These are phyloP conservation scores for Okapia johnstoni DNA, from an alignment of 2,113 vertebrate genomes.

Conservation along the genomic window DNA sequence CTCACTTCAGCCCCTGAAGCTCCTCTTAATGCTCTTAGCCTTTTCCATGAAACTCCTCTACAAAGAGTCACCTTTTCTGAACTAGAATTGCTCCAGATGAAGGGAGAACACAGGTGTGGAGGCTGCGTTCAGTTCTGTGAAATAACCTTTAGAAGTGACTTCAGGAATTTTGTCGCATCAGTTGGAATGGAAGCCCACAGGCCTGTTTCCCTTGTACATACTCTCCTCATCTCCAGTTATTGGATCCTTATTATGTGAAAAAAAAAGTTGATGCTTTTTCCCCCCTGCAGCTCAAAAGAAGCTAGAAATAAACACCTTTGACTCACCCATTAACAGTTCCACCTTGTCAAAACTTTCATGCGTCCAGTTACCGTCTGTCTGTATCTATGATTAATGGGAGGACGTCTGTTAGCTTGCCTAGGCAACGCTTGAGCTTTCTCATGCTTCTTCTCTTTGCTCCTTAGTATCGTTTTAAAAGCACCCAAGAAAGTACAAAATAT, in stretches of 20 bases:
- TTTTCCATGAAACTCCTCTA: fast-evolving
- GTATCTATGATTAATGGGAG: background rate
- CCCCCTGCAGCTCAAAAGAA: background rate
- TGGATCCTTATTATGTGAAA: background rate
- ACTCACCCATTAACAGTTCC: background rate
- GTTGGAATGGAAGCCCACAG: background rate
- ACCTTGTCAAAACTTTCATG: background rate
- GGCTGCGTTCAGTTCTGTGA: background rate
- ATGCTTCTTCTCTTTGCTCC: background rate
- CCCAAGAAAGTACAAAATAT: background rate
- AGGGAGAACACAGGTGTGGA: fast-evolving
- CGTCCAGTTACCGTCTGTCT: background rate
- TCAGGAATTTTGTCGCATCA: background rate
- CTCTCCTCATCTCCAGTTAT: background rate
- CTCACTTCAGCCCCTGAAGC: fast-evolving
- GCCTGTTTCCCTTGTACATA: background rate
- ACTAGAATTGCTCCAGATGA: background rate
- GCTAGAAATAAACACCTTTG: background rate
- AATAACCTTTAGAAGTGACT: background rate
- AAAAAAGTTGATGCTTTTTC: background rate
- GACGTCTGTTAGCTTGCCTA: background rate
- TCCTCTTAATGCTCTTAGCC: fast-evolving
- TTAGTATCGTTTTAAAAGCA: background rate
- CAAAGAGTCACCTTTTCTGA: background rate
- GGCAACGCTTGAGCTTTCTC: background rate